A percentile compares a stretch with the other conserved stretches of the same genome.
These are phyloP conservation scores for Melipona beecheii DNA, from an alignment of 2,888 invertebrate genomes.

Conservation along the genomic window DNA sequence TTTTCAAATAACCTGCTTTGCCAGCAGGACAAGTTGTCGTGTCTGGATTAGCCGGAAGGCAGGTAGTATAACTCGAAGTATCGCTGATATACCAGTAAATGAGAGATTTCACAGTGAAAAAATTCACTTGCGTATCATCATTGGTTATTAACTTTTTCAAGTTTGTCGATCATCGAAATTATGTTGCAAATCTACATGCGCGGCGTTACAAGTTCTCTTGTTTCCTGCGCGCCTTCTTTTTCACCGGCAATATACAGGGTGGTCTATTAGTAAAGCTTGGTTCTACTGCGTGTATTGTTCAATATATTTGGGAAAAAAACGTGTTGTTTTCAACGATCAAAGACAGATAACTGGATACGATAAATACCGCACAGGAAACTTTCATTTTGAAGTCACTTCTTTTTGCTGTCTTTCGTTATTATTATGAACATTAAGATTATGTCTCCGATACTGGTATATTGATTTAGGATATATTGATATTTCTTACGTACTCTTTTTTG, in stretches of 20 bases:
- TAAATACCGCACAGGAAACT: neutral
- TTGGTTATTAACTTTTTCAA: constrained; percentile 47
- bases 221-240: constrained; percentile 29
- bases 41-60: constrained; percentile 26
- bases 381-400: constrained; percentile 11
- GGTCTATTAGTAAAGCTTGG: constrained; percentile 12
- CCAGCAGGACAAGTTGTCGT: constrained; percentile 4
- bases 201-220: neutral
- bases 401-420: neutral
- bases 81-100: constrained; percentile 38
- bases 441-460: neutral
- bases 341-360: constrained; percentile 18
- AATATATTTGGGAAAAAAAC: neutral
- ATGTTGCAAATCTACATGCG: constrained; percentile 25
- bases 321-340: neutral
- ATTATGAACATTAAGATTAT: constrained; percentile 7
- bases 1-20: constrained; percentile 8
- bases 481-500: neutral
- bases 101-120: constrained; percentile 50
- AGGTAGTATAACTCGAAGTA: neutral
- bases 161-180: constrained; percentile 47
- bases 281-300: neutral
- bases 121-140: constrained; percentile 38
- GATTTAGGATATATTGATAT: constrained; percentile 2
- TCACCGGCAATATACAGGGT: constrained; percentile 22